Percentiles rank a stretch among this genome's conserved stretches.
These are phyloP conservation scores for Lethenteron reissneri DNA, from an alignment of 2,113 vertebrate species.

Conservation along the genomic window DNA sequence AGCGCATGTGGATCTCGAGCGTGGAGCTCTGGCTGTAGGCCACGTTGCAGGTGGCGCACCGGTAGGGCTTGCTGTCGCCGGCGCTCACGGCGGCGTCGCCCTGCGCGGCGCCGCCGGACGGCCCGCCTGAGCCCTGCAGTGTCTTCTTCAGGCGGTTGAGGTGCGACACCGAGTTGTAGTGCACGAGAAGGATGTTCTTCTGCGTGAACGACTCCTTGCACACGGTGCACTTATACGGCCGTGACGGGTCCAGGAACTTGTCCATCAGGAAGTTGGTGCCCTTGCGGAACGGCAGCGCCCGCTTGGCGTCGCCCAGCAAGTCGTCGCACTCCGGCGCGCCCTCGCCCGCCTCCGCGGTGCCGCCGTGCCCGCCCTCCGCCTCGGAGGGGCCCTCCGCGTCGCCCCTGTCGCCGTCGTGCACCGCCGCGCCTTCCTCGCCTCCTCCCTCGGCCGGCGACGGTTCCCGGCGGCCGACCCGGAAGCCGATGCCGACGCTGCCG, in stretches of 20 bases:
- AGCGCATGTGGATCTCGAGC: slow-evolving; percentile 97
- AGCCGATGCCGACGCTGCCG: slow-evolving; percentile 23
- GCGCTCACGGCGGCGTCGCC: slow-evolving; percentile 51
- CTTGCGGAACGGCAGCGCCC: slow-evolving; percentile 94
- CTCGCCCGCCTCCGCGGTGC: slow-evolving; percentile 79
- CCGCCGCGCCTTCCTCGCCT: slow-evolving; percentile 51
- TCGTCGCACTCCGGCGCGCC: slow-evolving; percentile 56
- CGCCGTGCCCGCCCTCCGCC: slow-evolving; percentile 87
- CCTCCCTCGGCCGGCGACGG: slow-evolving; percentile 54
- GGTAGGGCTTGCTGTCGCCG: slow-evolving; percentile 92
- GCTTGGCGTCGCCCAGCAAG: slow-evolving; percentile 83
- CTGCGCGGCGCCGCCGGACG: slow-evolving; percentile 81
- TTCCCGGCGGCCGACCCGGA: slow-evolving; percentile 78
- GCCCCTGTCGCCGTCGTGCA: slow-evolving; percentile 66
- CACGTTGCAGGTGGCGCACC: slow-evolving; percentile 94
- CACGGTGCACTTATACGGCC: slow-evolving; percentile 96
- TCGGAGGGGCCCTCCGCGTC: slow-evolving; percentile 59
- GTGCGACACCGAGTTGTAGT: slow-evolving; percentile 97
- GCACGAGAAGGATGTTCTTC: slow-evolving; percentile 95
- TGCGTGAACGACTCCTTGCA: slow-evolving; percentile 99
- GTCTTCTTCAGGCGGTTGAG: slow-evolving; percentile 96
- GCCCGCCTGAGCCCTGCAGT: slow-evolving; percentile 45
- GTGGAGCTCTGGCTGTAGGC: slow-evolving; percentile 99
- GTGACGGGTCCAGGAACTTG: slow-evolving; percentile 94
- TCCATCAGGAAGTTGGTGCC: slow-evolving; percentile 99